Evolutionary conservation across 2,113 vertebrate genomes (phyloP).

Genomic region (Otocyon megalotis): DNA sequence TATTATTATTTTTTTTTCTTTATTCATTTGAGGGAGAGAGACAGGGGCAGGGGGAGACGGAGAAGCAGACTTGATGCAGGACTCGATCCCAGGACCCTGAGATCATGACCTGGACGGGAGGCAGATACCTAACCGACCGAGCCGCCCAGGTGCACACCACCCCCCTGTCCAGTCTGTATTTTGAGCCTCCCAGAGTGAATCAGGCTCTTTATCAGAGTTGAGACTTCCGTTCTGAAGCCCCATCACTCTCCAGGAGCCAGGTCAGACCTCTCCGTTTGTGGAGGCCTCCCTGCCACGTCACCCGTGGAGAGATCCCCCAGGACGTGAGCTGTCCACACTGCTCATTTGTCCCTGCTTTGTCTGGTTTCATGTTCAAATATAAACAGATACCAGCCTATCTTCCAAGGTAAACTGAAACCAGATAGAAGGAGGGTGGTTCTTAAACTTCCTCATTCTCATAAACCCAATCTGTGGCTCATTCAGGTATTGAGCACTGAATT

Average conservation of each 20-base stretch:
- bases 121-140: not conserved
- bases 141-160: not conserved
- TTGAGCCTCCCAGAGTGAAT: not conserved
- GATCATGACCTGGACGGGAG: not conserved
- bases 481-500: not conserved
- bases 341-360: not conserved
- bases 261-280: not conserved
- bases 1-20: not conserved
- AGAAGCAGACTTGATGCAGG: not conserved
- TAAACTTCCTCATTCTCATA: not conserved
- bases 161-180: not conserved
- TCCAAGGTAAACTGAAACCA: constrained; percentile 29
- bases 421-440: not conserved
- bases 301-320: not conserved
- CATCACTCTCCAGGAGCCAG: not conserved
- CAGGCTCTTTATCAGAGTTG: not conserved
- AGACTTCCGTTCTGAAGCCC: not conserved
- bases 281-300: not conserved
- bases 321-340: not conserved
- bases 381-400: not conserved
- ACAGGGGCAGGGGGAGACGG: not conserved
- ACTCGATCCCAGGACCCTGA: not conserved
- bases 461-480: not conserved
- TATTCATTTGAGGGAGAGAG: not conserved
- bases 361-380: not conserved